A percentile compares a stretch with the other conserved stretches of the same genome.
These are phyloP conservation scores for Phortica okadai DNA, from an alignment of 2,888 invertebrate species.

Conservation along the genomic window DNA sequence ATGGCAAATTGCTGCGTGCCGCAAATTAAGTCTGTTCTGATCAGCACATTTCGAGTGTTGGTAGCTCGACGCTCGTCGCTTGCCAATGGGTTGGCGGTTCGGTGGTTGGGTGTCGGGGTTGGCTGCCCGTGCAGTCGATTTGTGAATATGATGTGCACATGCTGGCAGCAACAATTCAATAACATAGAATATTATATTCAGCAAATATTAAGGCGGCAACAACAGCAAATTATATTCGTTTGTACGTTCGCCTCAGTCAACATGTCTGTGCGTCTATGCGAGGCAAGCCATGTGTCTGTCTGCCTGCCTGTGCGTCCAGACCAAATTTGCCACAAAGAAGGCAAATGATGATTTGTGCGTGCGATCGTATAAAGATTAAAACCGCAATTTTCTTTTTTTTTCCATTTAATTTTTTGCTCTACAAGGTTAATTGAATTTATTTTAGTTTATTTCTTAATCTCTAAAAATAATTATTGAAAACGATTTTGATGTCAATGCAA, in stretches of 20 bases:
- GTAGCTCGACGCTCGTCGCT: too few species aligned
- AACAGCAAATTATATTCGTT: too few species aligned
- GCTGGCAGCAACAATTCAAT: neutral
- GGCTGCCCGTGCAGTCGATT: neutral
- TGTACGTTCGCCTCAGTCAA: neutral
- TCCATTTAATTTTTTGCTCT: constrained; percentile 39
- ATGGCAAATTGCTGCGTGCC: constrained; percentile 27
- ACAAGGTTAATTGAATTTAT: constrained; percentile 65
- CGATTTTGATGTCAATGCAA: neutral
- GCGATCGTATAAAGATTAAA: constrained; percentile 33
- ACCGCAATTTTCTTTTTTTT: constrained; percentile 19
- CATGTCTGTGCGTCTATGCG: neutral
- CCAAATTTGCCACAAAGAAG: neutral
- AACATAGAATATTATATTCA: neutral
- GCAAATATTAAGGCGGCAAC: neutral
- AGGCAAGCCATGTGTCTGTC: neutral
- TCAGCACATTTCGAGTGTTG: neutral
- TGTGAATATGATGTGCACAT: neutral
- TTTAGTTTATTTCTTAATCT: constrained; percentile 8
- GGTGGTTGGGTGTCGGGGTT: neutral
- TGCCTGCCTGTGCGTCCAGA: neutral
- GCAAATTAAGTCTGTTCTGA: constrained; percentile 38
- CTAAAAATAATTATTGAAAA: neutral
- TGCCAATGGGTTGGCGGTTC: neutral
- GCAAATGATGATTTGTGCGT: constrained; percentile 17